Percentiles rank a stretch among this genome's conserved stretches.
Conservation (phyloP, 1,140 invertebrate genomes). For the Scaptodrosophila lebanonensis region DNA sequence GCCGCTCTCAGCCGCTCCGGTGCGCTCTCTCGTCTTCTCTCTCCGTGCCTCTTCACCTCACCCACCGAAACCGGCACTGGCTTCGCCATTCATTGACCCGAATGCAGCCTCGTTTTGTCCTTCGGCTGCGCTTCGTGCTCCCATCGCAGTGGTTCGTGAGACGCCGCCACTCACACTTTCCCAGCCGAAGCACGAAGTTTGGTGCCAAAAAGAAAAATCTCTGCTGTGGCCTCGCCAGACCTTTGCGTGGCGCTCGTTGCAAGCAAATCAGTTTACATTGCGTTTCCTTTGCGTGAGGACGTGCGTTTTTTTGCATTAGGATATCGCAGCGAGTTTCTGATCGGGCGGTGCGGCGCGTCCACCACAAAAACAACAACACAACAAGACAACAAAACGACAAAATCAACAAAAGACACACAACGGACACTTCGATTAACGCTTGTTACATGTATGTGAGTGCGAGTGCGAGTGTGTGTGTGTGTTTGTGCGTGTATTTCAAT, state of each 20-base stretch:
- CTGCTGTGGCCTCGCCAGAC: conserved; percentile 31
- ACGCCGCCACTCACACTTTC: too few species aligned
- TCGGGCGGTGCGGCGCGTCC: conserved; percentile 13
- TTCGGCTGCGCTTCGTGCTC: too few species aligned
- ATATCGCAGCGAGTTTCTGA: neutral
- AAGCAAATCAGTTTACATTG: conserved; percentile 61
- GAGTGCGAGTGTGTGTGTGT: conserved; percentile 19
- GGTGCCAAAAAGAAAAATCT: conserved; percentile 44
- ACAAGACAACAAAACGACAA: conserved; percentile 15
- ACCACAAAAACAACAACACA: conserved; percentile 16
- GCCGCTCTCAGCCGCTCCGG: too few species aligned
- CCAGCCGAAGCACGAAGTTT: too few species aligned
- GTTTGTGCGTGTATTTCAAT: conserved; percentile 23
- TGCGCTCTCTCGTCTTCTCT: too few species aligned
- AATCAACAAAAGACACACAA: conserved; percentile 27
- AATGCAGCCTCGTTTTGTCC: too few species aligned
- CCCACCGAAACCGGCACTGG: too few species aligned
- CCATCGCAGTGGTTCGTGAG: too few species aligned
- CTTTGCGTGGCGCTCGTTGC: conserved; percentile 12
- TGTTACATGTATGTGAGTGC: neutral
- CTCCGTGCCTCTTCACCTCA: too few species aligned
- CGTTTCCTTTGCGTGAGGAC: conserved; percentile 63
- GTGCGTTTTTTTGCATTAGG: conserved; percentile 26
- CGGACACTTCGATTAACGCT: conserved; percentile 14
- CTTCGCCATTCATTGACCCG: too few species aligned